phyloP scores from a whole-genome alignment of 2,113 vertebrate genomes.

The Chelonoidis abingdonii region DNA sequence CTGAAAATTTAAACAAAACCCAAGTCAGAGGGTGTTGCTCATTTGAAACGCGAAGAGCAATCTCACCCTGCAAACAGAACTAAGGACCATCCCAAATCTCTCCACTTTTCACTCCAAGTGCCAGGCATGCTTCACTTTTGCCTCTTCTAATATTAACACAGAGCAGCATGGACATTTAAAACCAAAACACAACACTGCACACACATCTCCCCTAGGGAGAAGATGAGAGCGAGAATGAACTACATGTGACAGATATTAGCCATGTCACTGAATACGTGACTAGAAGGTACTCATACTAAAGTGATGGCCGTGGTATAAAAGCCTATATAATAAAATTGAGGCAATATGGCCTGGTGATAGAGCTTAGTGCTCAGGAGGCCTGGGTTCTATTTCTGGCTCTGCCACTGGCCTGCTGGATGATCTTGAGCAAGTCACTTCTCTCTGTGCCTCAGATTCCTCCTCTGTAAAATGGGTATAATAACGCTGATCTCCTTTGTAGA shows the following conservation, averaged over 20 bases:
- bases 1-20: slow-evolving; percentile 35
- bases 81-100: background rate
- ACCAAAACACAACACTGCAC: background rate
- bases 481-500: too few species aligned
- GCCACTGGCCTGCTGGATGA: background rate
- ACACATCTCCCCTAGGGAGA: background rate
- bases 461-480: background rate
- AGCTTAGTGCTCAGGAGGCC: background rate
- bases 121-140: background rate
- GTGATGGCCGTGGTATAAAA: background rate
- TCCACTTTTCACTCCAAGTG: background rate
- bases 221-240: background rate
- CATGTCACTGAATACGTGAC: fast-evolving
- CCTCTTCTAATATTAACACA: background rate
- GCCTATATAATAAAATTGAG: background rate
- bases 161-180: fast-evolving
- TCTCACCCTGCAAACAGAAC: background rate
- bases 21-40: slow-evolving; percentile 19
- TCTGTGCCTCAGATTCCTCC: background rate
- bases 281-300: background rate
- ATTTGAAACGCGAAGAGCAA: background rate
- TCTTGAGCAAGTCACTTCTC: background rate
- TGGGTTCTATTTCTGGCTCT: background rate
- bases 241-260: background rate
- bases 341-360: background rate